These are phyloP conservation scores for Romanogobio albipinnatus DNA, from an alignment of 2,113 vertebrate species.

Conservation along the genomic window DNA sequence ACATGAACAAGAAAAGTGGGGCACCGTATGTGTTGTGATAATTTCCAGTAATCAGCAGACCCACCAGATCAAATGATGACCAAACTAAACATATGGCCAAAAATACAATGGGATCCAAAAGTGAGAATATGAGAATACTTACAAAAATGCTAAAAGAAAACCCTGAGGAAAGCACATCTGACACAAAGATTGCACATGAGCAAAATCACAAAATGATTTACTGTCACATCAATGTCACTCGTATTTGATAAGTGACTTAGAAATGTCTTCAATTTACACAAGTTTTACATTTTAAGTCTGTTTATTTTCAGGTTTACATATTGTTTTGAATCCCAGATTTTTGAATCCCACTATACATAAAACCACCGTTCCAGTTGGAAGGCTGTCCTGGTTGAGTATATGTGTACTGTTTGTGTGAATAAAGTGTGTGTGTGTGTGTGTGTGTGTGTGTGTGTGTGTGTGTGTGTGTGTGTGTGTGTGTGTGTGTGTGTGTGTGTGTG, in stretches of 20 bases:
- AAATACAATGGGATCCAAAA: not conserved
- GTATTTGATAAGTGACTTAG: no score
- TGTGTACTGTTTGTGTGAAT: not conserved
- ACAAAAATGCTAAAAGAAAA: no score
- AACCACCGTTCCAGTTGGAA: not conserved
- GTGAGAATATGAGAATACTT: no score
- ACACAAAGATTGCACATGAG: no score
- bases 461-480: no score
- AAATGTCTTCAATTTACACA: no score
- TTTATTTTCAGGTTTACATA: not conserved
- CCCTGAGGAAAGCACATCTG: no score
- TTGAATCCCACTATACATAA: not conserved
- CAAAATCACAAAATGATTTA: no score
- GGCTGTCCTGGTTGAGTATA: not conserved
- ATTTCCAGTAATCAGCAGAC: not conserved
- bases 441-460: no score
- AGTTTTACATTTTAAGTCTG: not conserved
- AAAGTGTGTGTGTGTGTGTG: no score
- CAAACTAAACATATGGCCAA: not conserved
- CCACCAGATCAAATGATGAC: not conserved
- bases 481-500: no score
- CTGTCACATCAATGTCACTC: no score
- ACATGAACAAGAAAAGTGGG: constrained; percentile 30
- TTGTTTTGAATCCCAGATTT: not conserved
- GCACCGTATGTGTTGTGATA: constrained; percentile 11